phyloP scores from a whole-genome alignment of 2,113 vertebrate species.

The Nyctereutes procyonoides region DNA sequence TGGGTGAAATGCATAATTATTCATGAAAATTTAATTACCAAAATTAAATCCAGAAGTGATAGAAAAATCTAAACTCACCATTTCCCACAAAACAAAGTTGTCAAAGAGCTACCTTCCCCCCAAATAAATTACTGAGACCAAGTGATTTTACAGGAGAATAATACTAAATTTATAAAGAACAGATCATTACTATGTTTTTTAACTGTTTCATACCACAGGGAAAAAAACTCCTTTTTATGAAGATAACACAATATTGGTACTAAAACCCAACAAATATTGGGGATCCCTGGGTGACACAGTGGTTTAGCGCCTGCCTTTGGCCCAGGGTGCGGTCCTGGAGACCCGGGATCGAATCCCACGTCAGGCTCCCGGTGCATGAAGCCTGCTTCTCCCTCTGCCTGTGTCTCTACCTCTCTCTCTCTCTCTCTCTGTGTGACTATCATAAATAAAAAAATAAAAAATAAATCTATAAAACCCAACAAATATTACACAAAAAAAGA shows the following conservation, averaged over 20 bases:
- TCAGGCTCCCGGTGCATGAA: no score
- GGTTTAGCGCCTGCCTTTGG: no score
- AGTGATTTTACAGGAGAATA: not conserved
- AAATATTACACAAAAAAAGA: not conserved
- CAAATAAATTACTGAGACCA: not conserved
- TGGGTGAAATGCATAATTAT: conserved; percentile 5
- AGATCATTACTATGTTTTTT: not conserved
- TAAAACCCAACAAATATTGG: not conserved
- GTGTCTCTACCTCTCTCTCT: no score
- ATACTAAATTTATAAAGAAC: not conserved
- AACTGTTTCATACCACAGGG: not conserved
- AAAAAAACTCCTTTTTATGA: not conserved
- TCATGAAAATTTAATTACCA: not conserved
- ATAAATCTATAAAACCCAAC: not conserved
- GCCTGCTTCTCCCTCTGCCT: no score
- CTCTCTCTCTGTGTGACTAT: no score
- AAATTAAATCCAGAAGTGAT: not conserved
- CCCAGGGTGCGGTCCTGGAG: no score
- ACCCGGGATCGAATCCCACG: no score
- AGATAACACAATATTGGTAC: not conserved
- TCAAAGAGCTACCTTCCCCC: not conserved
- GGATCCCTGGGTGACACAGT: no score
- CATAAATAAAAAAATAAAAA: no score
- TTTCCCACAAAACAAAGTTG: not conserved
- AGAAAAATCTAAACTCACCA: not conserved